phyloP scores from a whole-genome alignment of 2,797 vertebrate species.

The Cichlasoma orientale region DNA sequence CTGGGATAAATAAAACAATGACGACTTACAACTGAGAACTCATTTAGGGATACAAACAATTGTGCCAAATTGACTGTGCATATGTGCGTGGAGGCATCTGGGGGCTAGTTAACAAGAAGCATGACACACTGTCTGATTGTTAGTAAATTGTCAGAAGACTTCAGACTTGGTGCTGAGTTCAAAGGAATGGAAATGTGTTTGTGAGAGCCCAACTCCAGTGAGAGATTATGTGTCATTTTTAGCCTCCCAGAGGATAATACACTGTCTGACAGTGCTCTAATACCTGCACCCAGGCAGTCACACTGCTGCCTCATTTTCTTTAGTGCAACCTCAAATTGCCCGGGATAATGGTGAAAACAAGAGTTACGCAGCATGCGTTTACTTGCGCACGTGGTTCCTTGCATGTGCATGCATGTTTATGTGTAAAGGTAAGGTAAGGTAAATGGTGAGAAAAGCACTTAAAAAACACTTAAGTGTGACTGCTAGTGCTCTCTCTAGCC shows the following conservation, averaged over 20 bases:
- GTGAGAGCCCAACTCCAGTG: constrained; percentile 55
- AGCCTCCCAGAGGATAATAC: constrained; percentile 61
- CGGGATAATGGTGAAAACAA: constrained; percentile 22
- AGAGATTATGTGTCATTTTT: constrained; percentile 69
- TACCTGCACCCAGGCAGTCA: constrained; percentile 51
- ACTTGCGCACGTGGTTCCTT: not conserved
- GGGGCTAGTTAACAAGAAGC: constrained; percentile 61
- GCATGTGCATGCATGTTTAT: not conserved
- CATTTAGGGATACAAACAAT: constrained; percentile 52
- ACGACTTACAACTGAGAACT: constrained; percentile 38
- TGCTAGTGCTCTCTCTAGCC: constrained; percentile 25
- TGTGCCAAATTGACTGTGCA: constrained; percentile 38
- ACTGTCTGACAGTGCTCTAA: constrained; percentile 44
- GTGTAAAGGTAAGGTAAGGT: constrained; percentile 2
- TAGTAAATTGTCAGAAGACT: constrained; percentile 65
- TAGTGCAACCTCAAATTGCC: constrained; percentile 3
- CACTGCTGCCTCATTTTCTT: constrained; percentile 20
- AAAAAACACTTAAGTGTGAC: constrained; percentile 47
- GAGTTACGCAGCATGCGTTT: not conserved
- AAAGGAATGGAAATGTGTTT: constrained; percentile 74
- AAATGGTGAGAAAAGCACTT: constrained; percentile 49
- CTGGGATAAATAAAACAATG: constrained; percentile 49
- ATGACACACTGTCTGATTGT: constrained; percentile 60
- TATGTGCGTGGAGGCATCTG: constrained; percentile 19
- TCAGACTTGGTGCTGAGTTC: constrained; percentile 56